Evolutionary conservation across 2,797 vertebrate species (phyloP), one percentile per base, ranked within the genome.

Genomic region (Nannoperca obscura): DNA sequence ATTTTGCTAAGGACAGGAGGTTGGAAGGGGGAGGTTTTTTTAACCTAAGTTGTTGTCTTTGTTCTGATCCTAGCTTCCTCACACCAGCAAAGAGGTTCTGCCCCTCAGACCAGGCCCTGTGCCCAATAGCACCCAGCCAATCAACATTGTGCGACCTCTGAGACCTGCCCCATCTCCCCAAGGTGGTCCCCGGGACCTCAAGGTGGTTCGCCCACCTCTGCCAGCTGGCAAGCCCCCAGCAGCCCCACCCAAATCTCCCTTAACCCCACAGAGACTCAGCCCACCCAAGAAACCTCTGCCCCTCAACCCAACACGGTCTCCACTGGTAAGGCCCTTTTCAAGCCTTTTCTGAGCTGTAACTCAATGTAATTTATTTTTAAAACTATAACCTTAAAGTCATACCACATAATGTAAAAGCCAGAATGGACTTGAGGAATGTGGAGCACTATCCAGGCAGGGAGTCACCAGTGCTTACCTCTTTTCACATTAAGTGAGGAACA

Each of bases 201-300:
- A 92, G 62, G 95, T 90, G 32, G 76, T 88, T n/a, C 89, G 95
- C 24, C 96, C 95, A 0, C 95, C 95, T 11, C 90, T 95, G 0
- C 96, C 95, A 0, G 52, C 80, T 59, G 77, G 84, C 75, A 95
- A 88, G 61, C 91, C 91, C 0, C 92, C 94, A 6, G 40, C 71
- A 2, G 73, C 86, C 0, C 89, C 93, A 1, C 13, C 83, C 36
- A 95, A 92, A 81, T 78, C 74, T 0, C 79, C 92, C 0, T 5
- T 60, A 0, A 42, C 62, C 10, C 69, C 86, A 14, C 90, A 88
- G 74, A 96, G 96, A 79, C 93, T 96, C 17, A 96, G 92, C 0
- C 95, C 97, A 0, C 96, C 96, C 0, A 96, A 91, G 93, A 97
- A 96, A 40, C 96, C 96, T 12, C 95, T 96, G 46, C 96, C 96